Conservation (phyloP, 2,888 invertebrate genomes). For the Drosophila acutilabella region DNA sequence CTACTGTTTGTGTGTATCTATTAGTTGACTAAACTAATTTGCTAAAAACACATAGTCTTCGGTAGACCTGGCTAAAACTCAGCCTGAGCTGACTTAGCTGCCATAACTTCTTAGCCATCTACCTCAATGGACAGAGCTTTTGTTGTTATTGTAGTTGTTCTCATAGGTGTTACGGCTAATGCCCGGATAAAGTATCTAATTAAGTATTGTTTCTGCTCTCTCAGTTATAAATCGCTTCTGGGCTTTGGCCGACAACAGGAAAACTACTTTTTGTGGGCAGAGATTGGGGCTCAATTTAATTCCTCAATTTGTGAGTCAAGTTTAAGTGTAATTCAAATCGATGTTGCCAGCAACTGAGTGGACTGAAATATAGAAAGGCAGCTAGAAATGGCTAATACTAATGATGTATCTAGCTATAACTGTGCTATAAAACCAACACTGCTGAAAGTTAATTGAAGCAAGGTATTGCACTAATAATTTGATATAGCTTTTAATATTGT, state of each 20-base stretch:
- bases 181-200: constrained; percentile 73
- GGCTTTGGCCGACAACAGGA: constrained; percentile 14
- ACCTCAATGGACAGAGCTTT: constrained; percentile 23
- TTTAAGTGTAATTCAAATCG: constrained; percentile 10
- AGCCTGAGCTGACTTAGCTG: constrained; percentile 53
- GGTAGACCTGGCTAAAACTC: constrained; percentile 28
- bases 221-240: constrained; percentile 63
- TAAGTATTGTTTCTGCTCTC: constrained; percentile 51
- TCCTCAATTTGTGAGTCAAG: constrained; percentile 13
- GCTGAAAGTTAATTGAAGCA: too few species aligned
- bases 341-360: too few species aligned
- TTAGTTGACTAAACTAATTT: constrained; percentile 74
- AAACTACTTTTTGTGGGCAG: constrained; percentile 29
- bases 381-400: too few species aligned
- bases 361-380: too few species aligned
- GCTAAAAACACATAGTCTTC: constrained; percentile 55
- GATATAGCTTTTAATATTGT: too few species aligned
- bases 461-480: too few species aligned
- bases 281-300: constrained; percentile 13
- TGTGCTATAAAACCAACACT: too few species aligned
- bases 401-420: too few species aligned
- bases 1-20: constrained; percentile 50
- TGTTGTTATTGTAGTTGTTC: constrained; percentile 33
- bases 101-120: constrained; percentile 69
- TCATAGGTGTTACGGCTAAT: constrained; percentile 72